A percentile compares a stretch with the other conserved stretches of the same genome.
These are phyloP conservation scores for Myotis daubentonii DNA, from an alignment of 2,797 vertebrate genomes.

Conservation along the genomic window DNA sequence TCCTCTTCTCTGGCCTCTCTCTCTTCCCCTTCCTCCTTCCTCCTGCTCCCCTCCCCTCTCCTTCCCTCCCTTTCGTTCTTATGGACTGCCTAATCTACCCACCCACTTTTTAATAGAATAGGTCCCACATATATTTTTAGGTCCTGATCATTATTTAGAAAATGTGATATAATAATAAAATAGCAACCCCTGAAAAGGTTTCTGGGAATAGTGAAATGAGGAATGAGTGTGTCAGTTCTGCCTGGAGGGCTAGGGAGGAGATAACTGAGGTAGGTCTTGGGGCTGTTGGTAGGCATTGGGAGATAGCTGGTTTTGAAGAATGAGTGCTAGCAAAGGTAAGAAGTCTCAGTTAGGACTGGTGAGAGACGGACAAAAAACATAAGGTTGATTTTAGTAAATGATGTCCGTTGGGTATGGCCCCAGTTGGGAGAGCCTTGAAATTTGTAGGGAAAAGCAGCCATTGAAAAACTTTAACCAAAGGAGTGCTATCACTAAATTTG, in stretches of 20 bases:
- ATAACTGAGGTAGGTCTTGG: too few relatives aligned
- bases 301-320: not conserved
- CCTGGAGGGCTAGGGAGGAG: not conserved
- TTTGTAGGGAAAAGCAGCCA: not conserved
- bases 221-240: not conserved
- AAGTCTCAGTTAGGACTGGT: not conserved
- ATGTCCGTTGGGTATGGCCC: too few relatives aligned
- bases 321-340: not conserved
- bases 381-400: not conserved
- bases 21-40: not conserved
- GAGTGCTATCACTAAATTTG: not conserved
- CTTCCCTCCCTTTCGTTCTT: not conserved
- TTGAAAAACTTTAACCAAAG: not conserved
- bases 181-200: not conserved
- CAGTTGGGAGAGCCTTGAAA: not conserved
- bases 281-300: not conserved
- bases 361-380: not conserved
- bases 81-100: not conserved
- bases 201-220: not conserved
- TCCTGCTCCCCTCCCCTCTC: rapidly evolving
- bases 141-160: not conserved
- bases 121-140: not conserved
- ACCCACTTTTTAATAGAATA: not conserved
- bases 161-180: not conserved
- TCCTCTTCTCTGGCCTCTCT: not conserved